Evolutionary conservation across 2,797 vertebrate species (phyloP).

Genomic region (Balearica regulorum): DNA sequence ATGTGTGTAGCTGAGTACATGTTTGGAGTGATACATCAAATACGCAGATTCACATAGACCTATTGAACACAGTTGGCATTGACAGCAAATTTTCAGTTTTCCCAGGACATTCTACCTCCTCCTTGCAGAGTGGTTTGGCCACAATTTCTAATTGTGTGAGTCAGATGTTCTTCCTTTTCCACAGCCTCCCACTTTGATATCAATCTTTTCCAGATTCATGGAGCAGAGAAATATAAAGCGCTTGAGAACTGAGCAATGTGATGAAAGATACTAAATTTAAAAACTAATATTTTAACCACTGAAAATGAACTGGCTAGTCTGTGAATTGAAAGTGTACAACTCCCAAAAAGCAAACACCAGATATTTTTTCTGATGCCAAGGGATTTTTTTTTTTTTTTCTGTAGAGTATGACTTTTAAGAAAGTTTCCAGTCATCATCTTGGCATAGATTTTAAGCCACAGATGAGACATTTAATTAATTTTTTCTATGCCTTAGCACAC

Average conservation of each 20-base stretch:
- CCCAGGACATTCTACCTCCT: conserved; percentile 43
- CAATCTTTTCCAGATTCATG: conserved; percentile 34
- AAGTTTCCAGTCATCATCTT: not conserved
- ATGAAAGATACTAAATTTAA: not conserved
- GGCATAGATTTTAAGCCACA: not conserved
- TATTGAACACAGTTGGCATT: not conserved
- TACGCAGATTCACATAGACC: not conserved
- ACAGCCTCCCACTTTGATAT: conserved; percentile 37
- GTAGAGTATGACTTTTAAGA: not conserved
- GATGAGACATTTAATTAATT: not conserved
- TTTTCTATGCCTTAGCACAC: not conserved
- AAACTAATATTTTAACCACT: not conserved
- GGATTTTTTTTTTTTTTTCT: not conserved
- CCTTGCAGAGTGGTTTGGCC: conserved; percentile 33
- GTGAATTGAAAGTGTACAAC: not conserved
- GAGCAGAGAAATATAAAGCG: not conserved
- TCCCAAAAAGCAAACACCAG: not conserved
- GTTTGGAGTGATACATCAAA: not conserved
- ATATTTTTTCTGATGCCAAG: not conserved
- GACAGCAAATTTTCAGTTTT: not conserved
- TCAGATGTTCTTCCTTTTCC: conserved; percentile 58
- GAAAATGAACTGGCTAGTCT: not conserved
- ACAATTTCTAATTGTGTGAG: not conserved
- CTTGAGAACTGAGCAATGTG: not conserved
- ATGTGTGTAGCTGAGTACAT: not conserved